Evolutionary conservation across 2,888 invertebrate genomes (phyloP).

Genomic region (Standfussiana lucernea): DNA sequence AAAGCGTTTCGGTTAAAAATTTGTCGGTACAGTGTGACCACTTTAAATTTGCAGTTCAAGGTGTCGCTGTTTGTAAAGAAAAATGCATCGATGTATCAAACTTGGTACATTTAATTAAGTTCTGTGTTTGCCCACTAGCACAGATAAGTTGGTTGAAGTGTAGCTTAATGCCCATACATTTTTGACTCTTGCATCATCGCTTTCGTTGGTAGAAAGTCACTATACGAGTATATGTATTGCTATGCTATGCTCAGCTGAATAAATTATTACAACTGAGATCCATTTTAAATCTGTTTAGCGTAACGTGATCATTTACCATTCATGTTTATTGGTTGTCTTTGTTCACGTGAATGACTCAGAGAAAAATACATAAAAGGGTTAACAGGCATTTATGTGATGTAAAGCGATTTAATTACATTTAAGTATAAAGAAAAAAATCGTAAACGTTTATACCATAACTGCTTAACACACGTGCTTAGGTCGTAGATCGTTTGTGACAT

Average conservation of each 20-base stretch:
- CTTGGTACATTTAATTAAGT: neutral
- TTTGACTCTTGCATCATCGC: neutral
- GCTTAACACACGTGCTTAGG: slow-evolving; percentile 22
- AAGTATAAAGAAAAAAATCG: slow-evolving; percentile 6
- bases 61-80: too few species aligned
- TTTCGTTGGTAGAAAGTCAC: neutral
- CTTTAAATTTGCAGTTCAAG: too few species aligned
- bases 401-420: neutral
- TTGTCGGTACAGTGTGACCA: too few species aligned
- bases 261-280: neutral
- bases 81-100: too few species aligned
- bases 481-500: neutral
- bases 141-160: neutral
- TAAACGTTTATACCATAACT: neutral
- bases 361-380: neutral
- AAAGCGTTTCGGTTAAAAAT: too few species aligned
- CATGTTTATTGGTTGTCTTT: neutral
- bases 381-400: neutral
- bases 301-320: neutral
- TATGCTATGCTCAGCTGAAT: neutral
- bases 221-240: too few species aligned
- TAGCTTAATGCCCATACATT: neutral
- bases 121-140: neutral
- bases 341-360: neutral
- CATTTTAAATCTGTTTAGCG: neutral